Evolutionary conservation across 1,140 invertebrate species (phyloP).

Genomic region (Diorhabda carinulata): DNA sequence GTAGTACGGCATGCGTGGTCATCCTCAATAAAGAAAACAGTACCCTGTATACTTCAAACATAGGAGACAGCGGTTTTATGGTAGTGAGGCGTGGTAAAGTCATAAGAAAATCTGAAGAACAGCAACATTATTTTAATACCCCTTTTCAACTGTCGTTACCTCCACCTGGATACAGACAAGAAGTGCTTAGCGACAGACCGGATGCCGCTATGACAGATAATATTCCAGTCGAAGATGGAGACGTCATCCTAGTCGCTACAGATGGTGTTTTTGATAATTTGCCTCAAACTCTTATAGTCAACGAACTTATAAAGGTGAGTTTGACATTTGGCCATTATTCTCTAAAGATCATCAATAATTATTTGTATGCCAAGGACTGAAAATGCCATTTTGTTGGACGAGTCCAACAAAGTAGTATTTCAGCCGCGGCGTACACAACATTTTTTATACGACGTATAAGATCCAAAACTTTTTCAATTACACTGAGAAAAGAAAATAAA

Average conservation of each 20-base stretch:
- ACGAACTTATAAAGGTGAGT: constrained; percentile 65
- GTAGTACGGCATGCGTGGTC: constrained; percentile 95
- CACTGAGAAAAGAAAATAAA: too few relatives aligned
- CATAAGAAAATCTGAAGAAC: constrained; percentile 89
- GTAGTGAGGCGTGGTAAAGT: constrained; percentile 82
- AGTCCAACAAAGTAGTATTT: too few relatives aligned
- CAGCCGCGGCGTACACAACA: too few relatives aligned
- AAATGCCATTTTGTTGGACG: too few relatives aligned
- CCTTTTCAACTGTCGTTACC: constrained; percentile 94
- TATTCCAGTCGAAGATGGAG: constrained; percentile 89
- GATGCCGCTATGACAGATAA: constrained; percentile 87
- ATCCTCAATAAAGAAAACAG: constrained; percentile 85
- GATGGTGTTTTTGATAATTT: constrained; percentile 99
- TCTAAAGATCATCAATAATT: too few relatives aligned
- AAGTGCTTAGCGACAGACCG: constrained; percentile 86
- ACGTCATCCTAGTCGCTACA: constrained; percentile 92
- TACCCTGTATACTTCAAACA: constrained; percentile 91
- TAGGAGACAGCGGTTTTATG: constrained; percentile 97
- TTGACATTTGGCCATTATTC: background rate
- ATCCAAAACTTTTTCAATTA: too few relatives aligned
- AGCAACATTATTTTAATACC: constrained; percentile 98
- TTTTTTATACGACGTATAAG: too few relatives aligned
- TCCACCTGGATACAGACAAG: constrained; percentile 79
- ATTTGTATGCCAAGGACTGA: too few relatives aligned
- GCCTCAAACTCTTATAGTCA: constrained; percentile 81